Base-by-base conservation (phyloP, 2,113 vertebrate genomes). In the Nesospiza acunhae region DNA sequence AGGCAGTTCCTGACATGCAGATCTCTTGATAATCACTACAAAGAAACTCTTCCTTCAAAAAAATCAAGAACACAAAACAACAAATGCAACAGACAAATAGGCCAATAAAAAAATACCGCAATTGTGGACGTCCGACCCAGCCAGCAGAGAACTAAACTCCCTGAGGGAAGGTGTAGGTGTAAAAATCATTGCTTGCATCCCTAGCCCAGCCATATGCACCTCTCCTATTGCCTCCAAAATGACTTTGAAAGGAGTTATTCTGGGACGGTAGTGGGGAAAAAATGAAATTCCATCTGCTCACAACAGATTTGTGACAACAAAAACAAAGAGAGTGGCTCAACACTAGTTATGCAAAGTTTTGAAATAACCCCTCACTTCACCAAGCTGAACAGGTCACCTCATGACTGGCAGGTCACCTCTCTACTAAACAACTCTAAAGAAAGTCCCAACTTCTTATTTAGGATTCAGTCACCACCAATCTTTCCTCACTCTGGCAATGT, bases 241-340 rank as follows among this genome's bases (percentile, higher is more conserved):
- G 37, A 42, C 72, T 94, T 70, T 17, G 41, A 56, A 80, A 90
- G 56, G 68, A 95, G 87, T 63, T 95, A 88, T 96, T 95, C 82
- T 84, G 78, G 90, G 70, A 67, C 0, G 1, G 79, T 2, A 63
- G 55, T 1, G 3, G 52, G 67, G 18, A 63, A 74, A 81, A 73
- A 84, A 60, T 11, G 12, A 21, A 92, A 92, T 81, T 91, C 95
- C 95, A 95, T 96, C 95, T 96, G 95, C 76, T 96, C 47, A 3
- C 75, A 77, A 69, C 82, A 88, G 76, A 93, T 90, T 52, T 67
- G 26, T 55, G 87, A 58, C 82, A 78, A 80, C 68, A 89, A 66
- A 76, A 80, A 58, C 79, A 92, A 82, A 81, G 73, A 26, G 8
- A 6, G 70, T 16, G 60, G 62, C 67, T 88, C 74, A 77, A 70